phyloP scores from a whole-genome alignment of 1,140 invertebrate species.

The Heliconius eleuchia region DNA sequence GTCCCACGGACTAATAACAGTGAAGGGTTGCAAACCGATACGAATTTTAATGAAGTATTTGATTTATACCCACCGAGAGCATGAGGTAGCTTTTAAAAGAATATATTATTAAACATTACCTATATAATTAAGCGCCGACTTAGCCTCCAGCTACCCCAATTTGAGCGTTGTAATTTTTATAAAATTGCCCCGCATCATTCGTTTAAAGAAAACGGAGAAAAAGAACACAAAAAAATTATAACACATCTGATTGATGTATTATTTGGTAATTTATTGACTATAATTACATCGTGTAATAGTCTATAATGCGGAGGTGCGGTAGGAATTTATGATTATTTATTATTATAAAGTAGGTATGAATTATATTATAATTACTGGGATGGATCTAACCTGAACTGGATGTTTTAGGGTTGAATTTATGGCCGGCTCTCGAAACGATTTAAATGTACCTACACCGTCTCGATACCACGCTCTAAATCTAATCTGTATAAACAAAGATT shows the following conservation, averaged over 20 bases:
- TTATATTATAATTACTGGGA: conserved; percentile 79
- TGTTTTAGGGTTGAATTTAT: conserved; percentile 75
- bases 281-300: conserved; percentile 80
- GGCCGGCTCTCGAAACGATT: conserved; percentile 66
- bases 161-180: conserved; percentile 77
- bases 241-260: conserved; percentile 81
- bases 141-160: conserved; percentile 77
- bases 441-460: conserved; percentile 47
- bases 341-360: conserved; percentile 67
- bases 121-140: conserved; percentile 77
- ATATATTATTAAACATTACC: conserved; percentile 79
- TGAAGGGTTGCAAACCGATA: conserved; percentile 68
- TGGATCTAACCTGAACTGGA: conserved; percentile 76
- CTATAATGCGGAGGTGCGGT: conserved; percentile 67
- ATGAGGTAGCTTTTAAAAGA: conserved; percentile 80
- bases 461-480: conserved; percentile 21
- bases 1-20: conserved; percentile 67
- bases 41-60: conserved; percentile 80
- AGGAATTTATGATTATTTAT: conserved; percentile 80
- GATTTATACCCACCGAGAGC: conserved; percentile 73
- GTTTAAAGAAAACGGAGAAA: conserved; percentile 37
- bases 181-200: conserved; percentile 65
- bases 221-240: conserved; percentile 69
- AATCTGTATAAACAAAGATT: conserved; percentile 36
- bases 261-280: conserved; percentile 79